phyloP scores from a whole-genome alignment of 2,888 invertebrate species.

The Campoplex capitator region DNA sequence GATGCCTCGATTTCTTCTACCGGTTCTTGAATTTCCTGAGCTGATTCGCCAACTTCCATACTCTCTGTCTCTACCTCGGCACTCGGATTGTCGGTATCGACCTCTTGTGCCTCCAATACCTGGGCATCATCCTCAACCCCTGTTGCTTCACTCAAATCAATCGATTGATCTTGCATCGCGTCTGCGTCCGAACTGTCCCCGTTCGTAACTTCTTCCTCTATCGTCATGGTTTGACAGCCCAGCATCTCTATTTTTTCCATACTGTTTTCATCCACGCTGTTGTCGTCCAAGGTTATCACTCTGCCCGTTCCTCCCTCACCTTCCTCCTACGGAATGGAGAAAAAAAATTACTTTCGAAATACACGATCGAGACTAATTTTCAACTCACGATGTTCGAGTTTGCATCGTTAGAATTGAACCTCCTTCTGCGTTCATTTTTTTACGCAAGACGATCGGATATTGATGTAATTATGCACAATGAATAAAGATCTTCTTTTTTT shows the following conservation, averaged over 20 bases:
- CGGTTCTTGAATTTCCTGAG: slow-evolving; percentile 77
- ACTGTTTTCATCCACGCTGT: slow-evolving; percentile 73
- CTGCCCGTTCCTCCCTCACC: slow-evolving; percentile 58
- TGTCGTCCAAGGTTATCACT: slow-evolving; percentile 70
- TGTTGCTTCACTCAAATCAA: slow-evolving; percentile 68
- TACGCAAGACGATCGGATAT: background rate
- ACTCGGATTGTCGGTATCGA: slow-evolving; percentile 49
- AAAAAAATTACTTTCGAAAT: background rate
- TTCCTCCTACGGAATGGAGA: slow-evolving; percentile 51
- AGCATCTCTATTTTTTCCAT: slow-evolving; percentile 74
- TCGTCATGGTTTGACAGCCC: slow-evolving; percentile 68
- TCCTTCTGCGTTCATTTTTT: background rate
- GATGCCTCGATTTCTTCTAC: slow-evolving; percentile 75
- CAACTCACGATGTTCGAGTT: background rate
- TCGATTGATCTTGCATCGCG: slow-evolving; percentile 64
- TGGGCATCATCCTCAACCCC: slow-evolving; percentile 71
- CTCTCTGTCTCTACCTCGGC: slow-evolving; percentile 58
- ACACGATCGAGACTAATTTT: background rate
- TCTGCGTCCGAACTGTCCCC: slow-evolving; percentile 72
- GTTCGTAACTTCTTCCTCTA: slow-evolving; percentile 76
- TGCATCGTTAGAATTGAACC: background rate
- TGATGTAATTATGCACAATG: background rate
- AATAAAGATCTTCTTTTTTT: background rate
- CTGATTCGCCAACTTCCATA: slow-evolving; percentile 74
- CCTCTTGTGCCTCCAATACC: slow-evolving; percentile 67